Evolutionary conservation across 2,113 vertebrate species (phyloP), one percentile per base, ranked within the genome.

Genomic region (Boleophthalmus pectinirostris): DNA sequence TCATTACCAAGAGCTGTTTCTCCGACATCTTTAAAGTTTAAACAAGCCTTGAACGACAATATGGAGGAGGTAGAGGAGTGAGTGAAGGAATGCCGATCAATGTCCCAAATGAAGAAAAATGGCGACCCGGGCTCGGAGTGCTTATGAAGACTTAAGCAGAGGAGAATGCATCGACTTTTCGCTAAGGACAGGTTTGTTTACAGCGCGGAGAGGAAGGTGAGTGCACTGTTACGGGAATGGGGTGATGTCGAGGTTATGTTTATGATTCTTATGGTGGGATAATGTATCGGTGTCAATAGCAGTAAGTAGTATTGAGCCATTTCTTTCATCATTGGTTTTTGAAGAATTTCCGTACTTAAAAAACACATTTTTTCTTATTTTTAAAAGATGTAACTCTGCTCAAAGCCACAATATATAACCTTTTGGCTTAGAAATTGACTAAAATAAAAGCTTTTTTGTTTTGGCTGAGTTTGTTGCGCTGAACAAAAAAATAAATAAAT

Each of bases 61-160:
- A 21, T 35, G 3, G 38, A 66, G 9, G 56, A 16, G 67, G 70
- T 73, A 51, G 38, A 77, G 67, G 68, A 49, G 70, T 53, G 58
- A 49, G 47, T 21, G n/a, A 71, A 47, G 33, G 67, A 46, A 63
- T 68, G 51, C 20, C 49, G 77, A 75, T 87, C 77, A 24, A 80
- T 82, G 70, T 35, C 47, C 66, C 46, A 76, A 72, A 82, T 74
- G 77, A 84, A 80, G 80, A 76, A 47, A 74, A 76, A 83, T 83
- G 68, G 21, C 60, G 38, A 8, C 38, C 15, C 1, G 29, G 51
- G 56, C 72, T 51, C 33, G 7, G 7, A 21, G 51, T 73, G 70
- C 75, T 80, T 77, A 78, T 79, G 68, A 80, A 80, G 43, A 58
- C 58, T 77, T 79, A 80, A 84, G 79, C 67, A 81, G 87, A 75